These are phyloP conservation scores for Cotesia glomerata DNA, from an alignment of 1,140 invertebrate genomes.

Conservation along the genomic window DNA sequence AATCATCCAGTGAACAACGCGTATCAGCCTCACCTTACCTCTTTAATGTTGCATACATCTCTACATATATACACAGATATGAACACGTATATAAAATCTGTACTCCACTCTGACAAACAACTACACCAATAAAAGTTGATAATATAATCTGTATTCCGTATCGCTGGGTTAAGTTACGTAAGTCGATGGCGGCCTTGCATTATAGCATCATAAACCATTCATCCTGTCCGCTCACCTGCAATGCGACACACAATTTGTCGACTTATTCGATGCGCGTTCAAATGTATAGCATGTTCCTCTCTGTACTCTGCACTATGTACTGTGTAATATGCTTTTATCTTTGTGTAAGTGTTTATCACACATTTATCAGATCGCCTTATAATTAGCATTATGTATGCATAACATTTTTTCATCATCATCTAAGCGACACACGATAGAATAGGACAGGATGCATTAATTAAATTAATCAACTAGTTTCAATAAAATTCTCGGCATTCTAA, in stretches of 20 bases:
- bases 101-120: constrained; percentile 28
- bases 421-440: too few relatives aligned
- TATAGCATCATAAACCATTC: constrained; percentile 58
- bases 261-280: constrained; percentile 26
- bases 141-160: constrained; percentile 50
- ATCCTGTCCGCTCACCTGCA: constrained; percentile 58
- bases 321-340: too few relatives aligned
- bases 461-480: too few relatives aligned
- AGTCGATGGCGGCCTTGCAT: constrained; percentile 51
- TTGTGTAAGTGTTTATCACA: neutral
- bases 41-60: neutral
- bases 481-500: too few relatives aligned
- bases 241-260: constrained; percentile 52
- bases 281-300: neutral
- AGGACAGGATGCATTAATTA: too few relatives aligned
- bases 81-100: too few relatives aligned
- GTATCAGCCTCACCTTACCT: constrained; percentile 25
- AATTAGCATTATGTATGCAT: neutral
- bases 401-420: neutral
- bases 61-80: too few relatives aligned
- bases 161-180: constrained; percentile 53
- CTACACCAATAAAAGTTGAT: constrained; percentile 36
- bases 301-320: neutral
- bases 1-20: constrained; percentile 30
- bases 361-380: neutral